phyloP scores from a whole-genome alignment of 2,888 invertebrate species.

The Panzeria rudis region DNA sequence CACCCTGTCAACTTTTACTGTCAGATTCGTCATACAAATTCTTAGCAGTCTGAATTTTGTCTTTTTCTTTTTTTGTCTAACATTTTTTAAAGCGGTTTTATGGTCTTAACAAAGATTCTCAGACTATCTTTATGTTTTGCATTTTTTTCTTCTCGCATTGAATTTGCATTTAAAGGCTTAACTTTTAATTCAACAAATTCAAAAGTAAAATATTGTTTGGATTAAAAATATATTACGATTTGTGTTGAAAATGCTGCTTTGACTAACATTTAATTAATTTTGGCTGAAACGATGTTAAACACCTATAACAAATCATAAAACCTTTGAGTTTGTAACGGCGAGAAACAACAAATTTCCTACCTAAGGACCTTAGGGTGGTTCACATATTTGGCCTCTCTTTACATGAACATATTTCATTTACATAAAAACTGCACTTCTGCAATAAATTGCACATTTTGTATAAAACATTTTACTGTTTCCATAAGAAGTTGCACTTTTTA shows the following conservation, averaged over 20 bases:
- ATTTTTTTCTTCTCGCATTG: neutral
- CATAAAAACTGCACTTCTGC: too few species aligned
- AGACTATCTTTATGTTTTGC: neutral
- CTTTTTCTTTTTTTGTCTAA: neutral
- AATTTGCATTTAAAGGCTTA: slow-evolving; percentile 36
- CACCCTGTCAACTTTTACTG: slow-evolving; percentile 36
- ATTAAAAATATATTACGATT: neutral
- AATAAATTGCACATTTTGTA: too few species aligned
- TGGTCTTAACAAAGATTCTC: neutral
- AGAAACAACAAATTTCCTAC: too few species aligned
- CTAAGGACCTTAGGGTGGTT: too few species aligned
- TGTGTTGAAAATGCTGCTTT: neutral
- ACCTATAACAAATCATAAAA: too few species aligned
- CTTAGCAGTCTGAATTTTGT: neutral
- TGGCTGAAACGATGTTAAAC: too few species aligned
- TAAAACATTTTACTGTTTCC: too few species aligned
- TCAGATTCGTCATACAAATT: slow-evolving; percentile 46
- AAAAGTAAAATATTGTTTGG: neutral
- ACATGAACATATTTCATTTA: too few species aligned
- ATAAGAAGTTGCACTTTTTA: too few species aligned
- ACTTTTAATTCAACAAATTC: slow-evolving; percentile 15
- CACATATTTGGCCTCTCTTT: too few species aligned
- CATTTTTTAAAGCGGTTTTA: neutral
- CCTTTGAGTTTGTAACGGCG: too few species aligned
- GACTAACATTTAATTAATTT: too few species aligned